These are phyloP conservation scores for Macropis europaea DNA, from an alignment of 2,888 invertebrate species.

Conservation along the genomic window DNA sequence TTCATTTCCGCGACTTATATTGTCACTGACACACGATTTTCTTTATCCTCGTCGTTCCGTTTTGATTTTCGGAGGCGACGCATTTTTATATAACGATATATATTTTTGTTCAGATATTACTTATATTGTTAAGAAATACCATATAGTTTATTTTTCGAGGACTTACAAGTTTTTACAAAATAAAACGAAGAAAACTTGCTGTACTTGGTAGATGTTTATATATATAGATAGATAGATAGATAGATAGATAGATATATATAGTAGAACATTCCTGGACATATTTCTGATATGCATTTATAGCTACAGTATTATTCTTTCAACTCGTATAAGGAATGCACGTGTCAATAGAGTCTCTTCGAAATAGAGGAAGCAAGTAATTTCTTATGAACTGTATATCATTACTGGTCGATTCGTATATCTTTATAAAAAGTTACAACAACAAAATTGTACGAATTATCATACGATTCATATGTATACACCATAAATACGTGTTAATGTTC, in stretches of 20 bases:
- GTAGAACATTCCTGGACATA: constrained; percentile 36
- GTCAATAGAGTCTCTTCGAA: constrained; percentile 36
- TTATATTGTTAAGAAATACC: constrained; percentile 54
- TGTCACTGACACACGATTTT: neutral
- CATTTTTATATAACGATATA: constrained; percentile 34
- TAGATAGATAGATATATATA: constrained; percentile 6
- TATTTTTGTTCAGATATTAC: constrained; percentile 53
- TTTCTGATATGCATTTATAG: constrained; percentile 47
- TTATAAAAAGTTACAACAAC: constrained; percentile 34
- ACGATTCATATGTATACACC: constrained; percentile 28
- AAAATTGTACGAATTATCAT: constrained; percentile 37
- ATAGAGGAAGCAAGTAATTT: constrained; percentile 43
- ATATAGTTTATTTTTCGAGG: constrained; percentile 62
- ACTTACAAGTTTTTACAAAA: constrained; percentile 56
- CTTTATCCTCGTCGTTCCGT: neutral
- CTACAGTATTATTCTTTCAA: constrained; percentile 49
- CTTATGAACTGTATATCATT: constrained; percentile 35
- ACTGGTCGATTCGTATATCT: constrained; percentile 32
- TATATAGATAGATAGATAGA: constrained; percentile 26
- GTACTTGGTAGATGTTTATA: constrained; percentile 46
- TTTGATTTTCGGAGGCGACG: constrained; percentile 17
- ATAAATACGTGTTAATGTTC: constrained; percentile 42
- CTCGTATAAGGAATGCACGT: constrained; percentile 38
- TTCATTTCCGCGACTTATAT: constrained; percentile 19
- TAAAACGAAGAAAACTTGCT: constrained; percentile 57